These are phyloP conservation scores for Drosophila obscura DNA, from an alignment of 1,140 invertebrate species.

Conservation along the genomic window DNA sequence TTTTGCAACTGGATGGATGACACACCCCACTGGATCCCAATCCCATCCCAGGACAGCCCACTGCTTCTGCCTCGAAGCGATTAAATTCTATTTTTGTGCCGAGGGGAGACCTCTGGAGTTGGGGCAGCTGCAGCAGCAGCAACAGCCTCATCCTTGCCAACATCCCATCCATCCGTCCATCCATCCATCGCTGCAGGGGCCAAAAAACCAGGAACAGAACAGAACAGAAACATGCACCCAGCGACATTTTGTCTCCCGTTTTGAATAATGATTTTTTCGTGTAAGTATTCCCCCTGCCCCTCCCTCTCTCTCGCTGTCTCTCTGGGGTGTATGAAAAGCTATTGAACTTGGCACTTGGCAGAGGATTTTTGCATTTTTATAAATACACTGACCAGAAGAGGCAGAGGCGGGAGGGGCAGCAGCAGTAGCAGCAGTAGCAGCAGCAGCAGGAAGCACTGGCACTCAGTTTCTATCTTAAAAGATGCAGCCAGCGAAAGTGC, in stretches of 20 bases:
- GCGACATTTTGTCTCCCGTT: slow-evolving; percentile 67
- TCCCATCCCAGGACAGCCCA: slow-evolving; percentile 1
- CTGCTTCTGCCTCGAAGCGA: slow-evolving; percentile 32
- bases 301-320: slow-evolving; percentile 11
- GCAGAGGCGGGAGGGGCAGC: too few species aligned
- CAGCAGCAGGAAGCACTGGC: slow-evolving; percentile 52
- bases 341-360: slow-evolving; percentile 79
- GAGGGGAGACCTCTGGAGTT: slow-evolving; percentile 13
- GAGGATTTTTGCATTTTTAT: slow-evolving; percentile 56
- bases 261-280: slow-evolving; percentile 62
- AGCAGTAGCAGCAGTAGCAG: background rate
- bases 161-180: slow-evolving; percentile 16
- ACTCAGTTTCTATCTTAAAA: slow-evolving; percentile 32
- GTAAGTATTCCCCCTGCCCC: slow-evolving; percentile 14
- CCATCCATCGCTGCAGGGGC: slow-evolving; percentile 64
- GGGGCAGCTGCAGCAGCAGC: background rate
- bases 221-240: slow-evolving; percentile 8
- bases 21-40: slow-evolving; percentile 32
- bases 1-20: slow-evolving; percentile 35
- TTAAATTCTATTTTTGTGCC: slow-evolving; percentile 67
- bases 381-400: slow-evolving; percentile 47
- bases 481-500: slow-evolving; percentile 31
- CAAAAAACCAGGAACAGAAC: slow-evolving; percentile 39
- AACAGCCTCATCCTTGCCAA: background rate
- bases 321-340: slow-evolving; percentile 53